These are phyloP conservation scores for Campodea augens DNA, from an alignment of 1,140 invertebrate species.

Conservation along the genomic window DNA sequence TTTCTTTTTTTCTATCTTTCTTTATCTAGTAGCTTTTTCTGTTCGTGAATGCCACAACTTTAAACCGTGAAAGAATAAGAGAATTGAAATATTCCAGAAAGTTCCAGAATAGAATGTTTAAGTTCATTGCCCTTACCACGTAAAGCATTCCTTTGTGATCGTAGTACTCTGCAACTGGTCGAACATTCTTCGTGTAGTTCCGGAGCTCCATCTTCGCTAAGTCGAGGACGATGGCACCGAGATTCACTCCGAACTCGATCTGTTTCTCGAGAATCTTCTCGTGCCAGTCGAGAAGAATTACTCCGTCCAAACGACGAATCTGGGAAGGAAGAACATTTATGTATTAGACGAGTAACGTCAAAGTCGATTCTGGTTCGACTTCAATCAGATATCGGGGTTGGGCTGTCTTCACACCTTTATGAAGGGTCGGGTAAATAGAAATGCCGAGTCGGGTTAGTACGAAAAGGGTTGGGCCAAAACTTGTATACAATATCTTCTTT, in stretches of 20 bases:
- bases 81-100: too few relatives aligned
- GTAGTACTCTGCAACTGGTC: conserved; percentile 74
- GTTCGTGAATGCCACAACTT: too few relatives aligned
- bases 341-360: too few relatives aligned
- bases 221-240: conserved; percentile 66
- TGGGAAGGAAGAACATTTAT: conserved; percentile 26
- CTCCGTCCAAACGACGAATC: conserved; percentile 71
- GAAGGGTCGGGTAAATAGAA: too few relatives aligned
- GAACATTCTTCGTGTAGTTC: conserved; percentile 73
- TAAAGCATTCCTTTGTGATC: conserved; percentile 65
- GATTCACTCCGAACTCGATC: conserved; percentile 71
- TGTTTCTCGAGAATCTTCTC: conserved; percentile 63
- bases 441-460: too few relatives aligned
- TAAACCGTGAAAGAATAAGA: too few relatives aligned
- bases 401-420: too few relatives aligned
- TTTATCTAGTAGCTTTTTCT: too few relatives aligned
- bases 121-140: conserved; percentile 35
- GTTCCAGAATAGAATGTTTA: too few relatives aligned
- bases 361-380: conserved; percentile 13
- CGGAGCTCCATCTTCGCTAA: conserved; percentile 66
- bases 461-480: too few relatives aligned
- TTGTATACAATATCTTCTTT: too few relatives aligned
- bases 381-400: conserved; percentile 12
- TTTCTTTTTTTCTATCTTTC: too few relatives aligned
- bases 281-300: conserved; percentile 64